Evolutionary conservation across 2,797 vertebrate species (phyloP).

Genomic region (Eulemur albifrons): DNA sequence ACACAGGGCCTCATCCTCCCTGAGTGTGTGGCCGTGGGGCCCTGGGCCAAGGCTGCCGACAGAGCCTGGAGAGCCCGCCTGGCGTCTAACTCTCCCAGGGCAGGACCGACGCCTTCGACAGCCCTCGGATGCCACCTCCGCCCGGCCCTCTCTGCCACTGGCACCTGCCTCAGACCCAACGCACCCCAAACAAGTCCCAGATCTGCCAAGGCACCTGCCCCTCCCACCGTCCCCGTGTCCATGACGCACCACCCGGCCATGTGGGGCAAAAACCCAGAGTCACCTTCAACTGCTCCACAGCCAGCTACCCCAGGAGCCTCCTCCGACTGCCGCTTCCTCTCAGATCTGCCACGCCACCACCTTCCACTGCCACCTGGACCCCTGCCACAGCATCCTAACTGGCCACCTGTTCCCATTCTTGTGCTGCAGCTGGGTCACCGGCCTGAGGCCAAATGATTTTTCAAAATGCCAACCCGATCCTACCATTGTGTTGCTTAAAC

Average conservation of each 20-base stretch:
- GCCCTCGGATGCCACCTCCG: neutral
- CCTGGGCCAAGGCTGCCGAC: rapidly evolving
- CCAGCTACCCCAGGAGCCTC: neutral
- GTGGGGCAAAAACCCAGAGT: neutral
- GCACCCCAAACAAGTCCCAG: neutral
- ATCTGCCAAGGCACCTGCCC: neutral
- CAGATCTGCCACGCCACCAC: neutral
- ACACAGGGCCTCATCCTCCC: neutral
- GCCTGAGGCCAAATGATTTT: neutral
- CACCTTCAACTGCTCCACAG: neutral
- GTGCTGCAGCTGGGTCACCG: neutral
- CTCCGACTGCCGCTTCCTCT: neutral
- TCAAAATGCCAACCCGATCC: neutral
- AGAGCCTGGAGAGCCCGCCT: neutral
- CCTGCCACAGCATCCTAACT: neutral
- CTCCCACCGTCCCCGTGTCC: neutral
- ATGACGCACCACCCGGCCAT: neutral
- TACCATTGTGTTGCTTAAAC: neutral
- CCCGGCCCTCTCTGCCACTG: neutral
- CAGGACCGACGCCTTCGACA: rapidly evolving
- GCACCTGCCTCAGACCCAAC: neutral
- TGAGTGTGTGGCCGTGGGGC: neutral
- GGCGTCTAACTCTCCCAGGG: neutral
- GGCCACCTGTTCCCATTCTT: neutral
- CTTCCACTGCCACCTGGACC: neutral